Evolutionary conservation across 2,113 vertebrate species (phyloP), one percentile per base, ranked within the genome.

Genomic region (Notiomystis cincta): DNA sequence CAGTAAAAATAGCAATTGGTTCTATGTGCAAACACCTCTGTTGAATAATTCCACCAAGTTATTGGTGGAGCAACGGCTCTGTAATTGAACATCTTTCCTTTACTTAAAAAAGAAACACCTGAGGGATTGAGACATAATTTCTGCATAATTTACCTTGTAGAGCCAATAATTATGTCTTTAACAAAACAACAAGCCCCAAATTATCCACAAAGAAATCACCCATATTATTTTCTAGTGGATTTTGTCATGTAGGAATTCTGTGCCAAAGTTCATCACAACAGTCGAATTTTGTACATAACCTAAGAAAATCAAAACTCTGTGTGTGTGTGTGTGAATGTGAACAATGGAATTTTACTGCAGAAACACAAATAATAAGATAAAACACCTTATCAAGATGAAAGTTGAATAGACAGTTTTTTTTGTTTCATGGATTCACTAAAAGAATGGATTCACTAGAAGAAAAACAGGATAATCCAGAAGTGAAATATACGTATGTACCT

Each of bases 261-360:
- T 76, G 25, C 5, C 16, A 14, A 82, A 30, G 17, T 53, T 35
- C 5, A 78, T 27, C 1, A 6, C 75, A 94, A 60, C 2, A 42
- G 18, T 20, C 50, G 35, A 71, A 37, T 38, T 75, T 5, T 75
- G 18, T 30, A 27, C 4, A 23, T 31, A 35, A n/a, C 7, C 31
- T 37, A 57, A 42, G 35, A 25, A 60, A 92, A 60, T 14, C 2
- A 67, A 67, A 87, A 82, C 9, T 40, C 0, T 17, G 0, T 15
- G 6, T 33, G 5, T 12, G 11, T n/a, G 11, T 9, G 9, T 25
- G 21, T 35, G 11, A 1, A 7, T 6, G 11, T 13, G 15, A 11
- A 80, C n/a, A 72, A 45, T 3, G 5, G 15, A 48, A 30, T 4
- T 30, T 7, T 38, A 37, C 31, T 69, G 13, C 27, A 90, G 70